Base-by-base conservation (phyloP, 2,888 invertebrate genomes). In the Sphinx pinastri region DNA sequence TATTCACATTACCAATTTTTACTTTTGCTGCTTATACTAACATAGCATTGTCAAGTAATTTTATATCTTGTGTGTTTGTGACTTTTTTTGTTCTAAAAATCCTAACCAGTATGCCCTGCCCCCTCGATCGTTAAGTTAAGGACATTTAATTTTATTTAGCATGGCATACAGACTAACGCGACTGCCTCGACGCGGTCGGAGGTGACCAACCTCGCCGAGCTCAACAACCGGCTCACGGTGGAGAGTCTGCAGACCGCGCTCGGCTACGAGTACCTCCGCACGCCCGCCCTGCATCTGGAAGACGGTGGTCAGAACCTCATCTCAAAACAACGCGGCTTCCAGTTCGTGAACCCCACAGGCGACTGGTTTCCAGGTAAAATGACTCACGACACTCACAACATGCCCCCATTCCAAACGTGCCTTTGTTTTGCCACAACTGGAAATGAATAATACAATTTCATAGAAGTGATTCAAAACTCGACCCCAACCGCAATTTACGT, bases 321-420 rank as follows among this genome's bases (percentile, higher is more conserved):
- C 76, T 95, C 96, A 83, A 95, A 96, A 82, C 98, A 98, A 87
- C 95, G 96, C 78, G 98, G 98, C 66, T 98, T 98, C 88, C 97
- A 98, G 84, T 95, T 96, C 85, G 94, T 98, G 68, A 98, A 98
- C 90, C 98, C 98, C 1, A 97, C 97, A 0, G 97, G 98, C 78
- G 96, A 96, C 76, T 98, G 97, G 97, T 98, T 98, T 87, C 97
- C 97, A 86, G 98, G 97, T 96, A 86, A 84, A 19, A 57, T 54
- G 19, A 59, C 54, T 45, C 45, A 63, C 52, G 2, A 25, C 25
- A 25, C 25, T 25, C 25, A 52, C 25, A 52, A 12, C 19, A 25
- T 79, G 58, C 31, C 68, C 25, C 55, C 52, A 54, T 63, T 69
- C 60, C 55, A 58, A 14, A 60, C 67, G 57, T 19, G 13, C 55